Base-by-base conservation (phyloP, 1,140 invertebrate species). In the Sycobia sp. region DNA sequence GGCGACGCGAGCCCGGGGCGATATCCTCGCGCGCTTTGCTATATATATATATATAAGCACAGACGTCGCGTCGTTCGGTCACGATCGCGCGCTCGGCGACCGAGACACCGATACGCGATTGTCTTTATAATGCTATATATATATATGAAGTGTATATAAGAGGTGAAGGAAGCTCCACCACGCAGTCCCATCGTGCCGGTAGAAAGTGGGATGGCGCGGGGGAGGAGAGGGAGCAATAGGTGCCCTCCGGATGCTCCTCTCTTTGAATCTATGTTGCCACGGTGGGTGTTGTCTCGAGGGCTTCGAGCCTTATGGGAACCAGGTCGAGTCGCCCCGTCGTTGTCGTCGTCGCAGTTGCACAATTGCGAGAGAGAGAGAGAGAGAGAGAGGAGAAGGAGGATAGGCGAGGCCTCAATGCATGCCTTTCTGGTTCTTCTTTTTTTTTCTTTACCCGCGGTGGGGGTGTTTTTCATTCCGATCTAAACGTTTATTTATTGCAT, bases 271-370 rank as follows among this genome's bases (percentile, higher is more conserved):
- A 20, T 62, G 29, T 56, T 56, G 49, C 50, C 41, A 46, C 61
- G 59, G 32, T 46, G 57, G 54, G 38, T 20, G 50, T 14, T 29
- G 61, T 46, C n/a, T n/a, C n/a, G n/a, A n/a, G n/a, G 29, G 36
- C 41, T 43, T 18, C 25, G 49, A 41, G 55, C 66, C 69, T 77
- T 76, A 77, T 76, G 75, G 71, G 75, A 76, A 77, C 64, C 69
- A 72, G 71, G 73, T 72, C 72, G 71, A 68, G 44, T 62, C 54
- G 59, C 63, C 64, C 18, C 57, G 51, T 36, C 47, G 29, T 32
- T n/a, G 49, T n/a, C n/a, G n/a, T n/a, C n/a, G n/a, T n/a, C n/a
- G n/a, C n/a, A n/a, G n/a, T 53, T 51, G 38, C 49, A 53, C 47
- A 60, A 60, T 43, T n/a, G n/a, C n/a, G n/a, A n/a, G n/a, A n/a